phyloP scores from a whole-genome alignment of 2,113 vertebrate species.

The Myodes glareolus region DNA sequence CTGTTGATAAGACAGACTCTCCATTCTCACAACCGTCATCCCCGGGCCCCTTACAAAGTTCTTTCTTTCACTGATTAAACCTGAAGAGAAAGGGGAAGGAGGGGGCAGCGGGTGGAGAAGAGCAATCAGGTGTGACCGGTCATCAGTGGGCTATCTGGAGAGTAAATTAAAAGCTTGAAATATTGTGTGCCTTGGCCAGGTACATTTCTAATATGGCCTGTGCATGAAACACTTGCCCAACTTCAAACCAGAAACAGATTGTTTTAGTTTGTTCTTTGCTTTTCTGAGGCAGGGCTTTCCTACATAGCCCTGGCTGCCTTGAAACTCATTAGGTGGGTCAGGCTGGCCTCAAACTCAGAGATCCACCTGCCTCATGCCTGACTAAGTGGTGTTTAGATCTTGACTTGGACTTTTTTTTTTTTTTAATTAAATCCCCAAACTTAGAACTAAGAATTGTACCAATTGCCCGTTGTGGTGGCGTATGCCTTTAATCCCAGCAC shows the following conservation, averaged over 20 bases:
- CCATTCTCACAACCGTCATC: background rate
- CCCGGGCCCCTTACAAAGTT: background rate
- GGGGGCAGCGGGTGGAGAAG: background rate
- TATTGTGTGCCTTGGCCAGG: background rate
- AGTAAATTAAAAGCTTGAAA: background rate
- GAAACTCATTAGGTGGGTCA: background rate
- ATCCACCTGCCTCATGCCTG: background rate
- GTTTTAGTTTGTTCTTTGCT: too few species aligned
- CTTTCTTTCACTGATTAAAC: background rate
- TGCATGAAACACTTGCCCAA: background rate
- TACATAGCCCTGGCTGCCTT: background rate
- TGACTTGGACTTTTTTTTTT: background rate
- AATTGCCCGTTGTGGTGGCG: background rate
- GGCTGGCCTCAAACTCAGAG: background rate
- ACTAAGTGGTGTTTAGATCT: background rate
- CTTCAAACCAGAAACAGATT: conserved; percentile 11
- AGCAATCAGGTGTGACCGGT: background rate
- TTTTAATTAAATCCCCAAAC: background rate
- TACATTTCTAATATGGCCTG: background rate
- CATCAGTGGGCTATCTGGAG: background rate
- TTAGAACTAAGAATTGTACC: background rate
- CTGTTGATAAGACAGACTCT: background rate
- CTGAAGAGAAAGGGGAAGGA: background rate
- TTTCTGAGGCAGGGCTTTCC: background rate
- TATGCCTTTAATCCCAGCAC: too few species aligned